phyloP scores from a whole-genome alignment of 2,888 invertebrate genomes.

The Phaedon cochleariae region DNA sequence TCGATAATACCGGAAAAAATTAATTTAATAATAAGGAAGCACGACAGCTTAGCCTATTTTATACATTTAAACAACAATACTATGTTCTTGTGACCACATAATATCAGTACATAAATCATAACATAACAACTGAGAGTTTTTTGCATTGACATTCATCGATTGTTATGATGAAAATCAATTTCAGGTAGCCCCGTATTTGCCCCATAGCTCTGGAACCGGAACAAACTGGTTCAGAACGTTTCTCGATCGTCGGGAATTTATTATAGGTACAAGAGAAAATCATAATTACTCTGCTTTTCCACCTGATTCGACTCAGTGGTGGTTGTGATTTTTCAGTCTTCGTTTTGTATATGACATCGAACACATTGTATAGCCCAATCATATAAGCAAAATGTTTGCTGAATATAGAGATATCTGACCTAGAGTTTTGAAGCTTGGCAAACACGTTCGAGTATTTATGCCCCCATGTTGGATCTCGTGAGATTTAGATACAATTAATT shows the following conservation, averaged over 20 bases:
- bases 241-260: too few species aligned
- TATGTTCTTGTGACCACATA: slow-evolving; percentile 21
- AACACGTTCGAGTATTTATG: slow-evolving; percentile 1
- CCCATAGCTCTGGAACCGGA: not conserved
- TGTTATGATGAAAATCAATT: not conserved
- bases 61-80: slow-evolving; percentile 43
- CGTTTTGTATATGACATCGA: too few species aligned
- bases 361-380: too few species aligned
- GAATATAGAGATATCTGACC: too few species aligned
- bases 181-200: slow-evolving; percentile 8
- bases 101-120: slow-evolving; percentile 33
- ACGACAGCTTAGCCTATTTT: slow-evolving; percentile 51
- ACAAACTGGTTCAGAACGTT: not conserved
- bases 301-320: not conserved
- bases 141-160: not conserved
- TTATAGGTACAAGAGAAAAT: too few species aligned
- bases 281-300: not conserved
- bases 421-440: not conserved
- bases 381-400: too few species aligned
- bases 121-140: slow-evolving; percentile 25
- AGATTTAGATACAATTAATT: too few species aligned
- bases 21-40: slow-evolving; percentile 57
- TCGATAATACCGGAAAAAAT: slow-evolving; percentile 50
- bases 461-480: too few species aligned
- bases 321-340: not conserved